These are phyloP conservation scores for Paramisgurnus dabryanus DNA, from an alignment of 2,113 vertebrate genomes.

Conservation along the genomic window DNA sequence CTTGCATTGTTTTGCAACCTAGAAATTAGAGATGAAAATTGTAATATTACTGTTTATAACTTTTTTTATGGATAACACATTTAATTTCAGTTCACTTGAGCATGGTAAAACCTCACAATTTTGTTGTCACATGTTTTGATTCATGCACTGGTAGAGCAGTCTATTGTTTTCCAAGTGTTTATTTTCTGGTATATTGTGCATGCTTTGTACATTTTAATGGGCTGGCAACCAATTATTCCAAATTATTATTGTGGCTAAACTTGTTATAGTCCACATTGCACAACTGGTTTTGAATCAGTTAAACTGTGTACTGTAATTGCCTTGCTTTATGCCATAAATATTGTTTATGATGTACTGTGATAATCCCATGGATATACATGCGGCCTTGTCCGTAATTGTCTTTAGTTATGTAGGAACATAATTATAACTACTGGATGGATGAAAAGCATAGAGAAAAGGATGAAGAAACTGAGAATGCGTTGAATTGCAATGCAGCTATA, in stretches of 20 bases:
- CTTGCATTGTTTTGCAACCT: no score
- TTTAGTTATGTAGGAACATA: constrained; percentile 54
- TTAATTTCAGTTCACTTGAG: not conserved
- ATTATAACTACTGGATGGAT: constrained; percentile 41
- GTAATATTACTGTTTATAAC: not conserved
- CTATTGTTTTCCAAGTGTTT: constrained; percentile 29
- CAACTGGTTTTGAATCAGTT: constrained; percentile 49
- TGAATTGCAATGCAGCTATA: constrained; percentile 5
- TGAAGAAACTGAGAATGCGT: constrained; percentile 20
- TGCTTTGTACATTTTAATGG: constrained; percentile 1
- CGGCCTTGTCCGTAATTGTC: constrained; percentile 56
- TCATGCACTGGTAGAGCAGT: constrained; percentile 27
- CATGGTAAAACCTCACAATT: not conserved
- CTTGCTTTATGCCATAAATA: constrained; percentile 55
- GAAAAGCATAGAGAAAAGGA: constrained; percentile 29
- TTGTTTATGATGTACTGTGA: constrained; percentile 53
- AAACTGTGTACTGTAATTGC: constrained; percentile 50
- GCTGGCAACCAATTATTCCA: constrained; percentile 40
- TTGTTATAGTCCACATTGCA: constrained; percentile 33
- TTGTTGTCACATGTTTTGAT: constrained; percentile 29
- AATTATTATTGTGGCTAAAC: constrained; percentile 46
- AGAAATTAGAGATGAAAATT: no score
- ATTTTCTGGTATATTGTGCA: constrained; percentile 34
- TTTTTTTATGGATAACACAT: not conserved
- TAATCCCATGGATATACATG: constrained; percentile 51